A percentile compares a stretch with the other conserved stretches of the same genome.
Conservation (phyloP, 2,888 invertebrate genomes). For the Idaea straminata region DNA sequence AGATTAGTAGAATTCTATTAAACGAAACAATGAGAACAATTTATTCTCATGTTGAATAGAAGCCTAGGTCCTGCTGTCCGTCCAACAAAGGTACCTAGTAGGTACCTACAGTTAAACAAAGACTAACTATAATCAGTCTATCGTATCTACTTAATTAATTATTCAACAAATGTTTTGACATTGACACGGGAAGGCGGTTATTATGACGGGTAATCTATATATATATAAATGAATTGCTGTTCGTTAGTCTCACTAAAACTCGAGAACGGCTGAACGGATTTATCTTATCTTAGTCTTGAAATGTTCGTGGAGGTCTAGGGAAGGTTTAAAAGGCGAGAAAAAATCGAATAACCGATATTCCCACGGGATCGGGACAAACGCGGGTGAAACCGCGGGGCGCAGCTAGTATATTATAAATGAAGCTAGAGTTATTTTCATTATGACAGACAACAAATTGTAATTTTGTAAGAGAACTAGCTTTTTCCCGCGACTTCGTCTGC, state of each 20-base stretch:
- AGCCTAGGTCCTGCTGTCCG: not conserved
- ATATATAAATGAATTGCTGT: no score
- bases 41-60: not conserved
- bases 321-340: no score
- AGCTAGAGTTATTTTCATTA: not conserved
- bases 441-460: not conserved
- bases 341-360: no score
- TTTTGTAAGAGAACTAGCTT: not conserved
- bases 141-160: slow-evolving; percentile 2
- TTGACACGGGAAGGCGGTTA: slow-evolving; percentile 1
- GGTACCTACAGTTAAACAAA: not conserved
- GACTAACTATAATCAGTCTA: slow-evolving; percentile 1
- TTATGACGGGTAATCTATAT: not conserved
- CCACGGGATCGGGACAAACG: no score
- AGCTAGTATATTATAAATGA: not conserved
- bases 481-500: no score
- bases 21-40: not conserved
- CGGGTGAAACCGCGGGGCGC: no score
- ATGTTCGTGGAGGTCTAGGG: no score
- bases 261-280: no score
- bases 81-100: not conserved
- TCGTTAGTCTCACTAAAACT: no score
- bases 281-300: no score
- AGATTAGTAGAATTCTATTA: not conserved
- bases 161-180: not conserved